phyloP scores from a whole-genome alignment of 2,797 vertebrate genomes.

The Eulemur rubriventer region DNA sequence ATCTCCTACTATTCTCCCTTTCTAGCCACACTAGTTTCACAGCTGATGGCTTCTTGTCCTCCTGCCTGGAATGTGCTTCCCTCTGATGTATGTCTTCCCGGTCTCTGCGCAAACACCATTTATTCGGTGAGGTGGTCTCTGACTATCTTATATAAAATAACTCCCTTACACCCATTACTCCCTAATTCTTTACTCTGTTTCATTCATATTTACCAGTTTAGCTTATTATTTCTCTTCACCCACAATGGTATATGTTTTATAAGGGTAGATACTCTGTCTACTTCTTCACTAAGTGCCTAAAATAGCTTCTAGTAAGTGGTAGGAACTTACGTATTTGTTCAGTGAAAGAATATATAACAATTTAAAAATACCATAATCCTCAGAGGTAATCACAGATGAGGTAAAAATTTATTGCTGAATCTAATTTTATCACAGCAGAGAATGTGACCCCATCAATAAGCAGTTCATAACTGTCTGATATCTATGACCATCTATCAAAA shows the following conservation, averaged over 20 bases:
- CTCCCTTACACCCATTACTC: not conserved
- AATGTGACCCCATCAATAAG: not conserved
- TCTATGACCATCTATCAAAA: not conserved
- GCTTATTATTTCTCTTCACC: not conserved
- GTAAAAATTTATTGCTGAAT: not conserved
- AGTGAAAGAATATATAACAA: not conserved
- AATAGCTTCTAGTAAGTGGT: not conserved
- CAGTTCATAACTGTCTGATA: not conserved
- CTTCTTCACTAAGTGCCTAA: not conserved
- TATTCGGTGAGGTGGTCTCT: not conserved
- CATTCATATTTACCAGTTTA: not conserved
- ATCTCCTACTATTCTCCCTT: not conserved
- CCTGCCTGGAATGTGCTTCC: not conserved
- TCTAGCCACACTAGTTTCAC: not conserved
- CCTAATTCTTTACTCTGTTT: not conserved
- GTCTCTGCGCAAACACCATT: not conserved
- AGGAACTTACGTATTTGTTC: not conserved
- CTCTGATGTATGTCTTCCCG: not conserved
- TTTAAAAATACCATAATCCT: not conserved
- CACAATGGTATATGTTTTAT: too few relatives aligned
- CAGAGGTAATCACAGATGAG: not conserved
- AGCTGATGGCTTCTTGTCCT: not conserved
- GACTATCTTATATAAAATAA: not conserved
- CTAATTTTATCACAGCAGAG: not conserved
- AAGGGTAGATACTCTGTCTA: not conserved